Conservation (phyloP, 2,888 invertebrate species). For the Ormyrus labotus region DNA sequence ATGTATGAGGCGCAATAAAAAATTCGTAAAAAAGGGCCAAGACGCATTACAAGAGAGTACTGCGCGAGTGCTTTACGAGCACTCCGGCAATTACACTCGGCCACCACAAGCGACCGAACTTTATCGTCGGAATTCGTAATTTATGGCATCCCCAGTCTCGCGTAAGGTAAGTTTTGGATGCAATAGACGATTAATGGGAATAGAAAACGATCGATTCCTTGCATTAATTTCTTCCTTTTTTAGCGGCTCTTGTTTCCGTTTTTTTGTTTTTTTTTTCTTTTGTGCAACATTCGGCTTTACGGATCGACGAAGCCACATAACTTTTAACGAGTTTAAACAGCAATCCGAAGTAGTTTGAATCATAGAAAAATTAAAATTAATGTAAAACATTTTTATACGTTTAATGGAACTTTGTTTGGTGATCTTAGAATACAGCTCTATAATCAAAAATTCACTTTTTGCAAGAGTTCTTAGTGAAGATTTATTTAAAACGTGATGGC, state of each 20-base stretch:
- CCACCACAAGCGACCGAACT: slow-evolving; percentile 63
- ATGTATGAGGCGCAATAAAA: not conserved
- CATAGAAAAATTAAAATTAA: no score
- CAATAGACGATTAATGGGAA: slow-evolving; percentile 50
- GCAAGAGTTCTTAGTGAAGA: no score
- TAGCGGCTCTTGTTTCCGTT: not conserved
- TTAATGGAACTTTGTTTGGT: no score
- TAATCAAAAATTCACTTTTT: no score
- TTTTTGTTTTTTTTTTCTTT: not conserved
- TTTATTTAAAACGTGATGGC: no score
- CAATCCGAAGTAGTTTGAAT: no score
- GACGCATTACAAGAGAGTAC: slow-evolving; percentile 57
- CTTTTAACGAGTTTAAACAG: no score
- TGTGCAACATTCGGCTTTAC: not conserved
- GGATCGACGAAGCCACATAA: no score
- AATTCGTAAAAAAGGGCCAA: slow-evolving; percentile 38
- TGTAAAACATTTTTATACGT: no score
- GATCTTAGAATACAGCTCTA: no score
- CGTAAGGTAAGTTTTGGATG: slow-evolving; percentile 60
- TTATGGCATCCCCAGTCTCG: slow-evolving; percentile 60
- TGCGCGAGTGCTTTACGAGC: slow-evolving; percentile 63
- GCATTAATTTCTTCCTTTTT: slow-evolving; percentile 25
- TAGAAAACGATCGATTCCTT: slow-evolving; percentile 39
- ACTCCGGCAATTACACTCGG: slow-evolving; percentile 67
- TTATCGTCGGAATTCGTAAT: slow-evolving; percentile 65